These are phyloP conservation scores for Pantherophis vulpinus DNA, from an alignment of 2,797 vertebrate genomes.

Conservation along the genomic window DNA sequence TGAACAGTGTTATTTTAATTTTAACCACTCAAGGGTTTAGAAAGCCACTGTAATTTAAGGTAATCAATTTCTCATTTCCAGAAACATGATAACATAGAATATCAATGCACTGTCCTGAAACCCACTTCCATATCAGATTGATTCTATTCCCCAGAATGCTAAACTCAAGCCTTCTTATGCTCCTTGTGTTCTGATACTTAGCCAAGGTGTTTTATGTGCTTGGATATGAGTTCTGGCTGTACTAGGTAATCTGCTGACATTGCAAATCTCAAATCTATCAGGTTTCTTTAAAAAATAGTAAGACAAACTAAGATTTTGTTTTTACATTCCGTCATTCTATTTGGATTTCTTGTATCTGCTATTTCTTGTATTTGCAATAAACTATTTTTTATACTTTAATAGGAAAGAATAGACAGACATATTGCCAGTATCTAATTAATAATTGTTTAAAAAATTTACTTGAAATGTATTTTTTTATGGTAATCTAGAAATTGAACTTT, in stretches of 20 bases:
- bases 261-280: neutral
- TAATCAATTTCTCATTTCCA: slow-evolving; percentile 68
- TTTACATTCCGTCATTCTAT: neutral
- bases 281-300: neutral
- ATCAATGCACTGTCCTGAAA: slow-evolving; percentile 45
- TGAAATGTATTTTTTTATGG: neutral
- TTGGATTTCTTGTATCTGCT: neutral
- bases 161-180: slow-evolving; percentile 22
- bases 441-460: neutral
- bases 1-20: slow-evolving; percentile 70
- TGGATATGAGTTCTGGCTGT: neutral
- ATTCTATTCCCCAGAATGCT: slow-evolving; percentile 56
- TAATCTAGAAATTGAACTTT: neutral
- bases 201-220: neutral
- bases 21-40: slow-evolving; percentile 64
- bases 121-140: slow-evolving; percentile 34
- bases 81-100: slow-evolving; percentile 57
- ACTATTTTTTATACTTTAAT: neutral
- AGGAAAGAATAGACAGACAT: neutral
- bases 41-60: slow-evolving; percentile 65
- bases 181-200: slow-evolving; percentile 15
- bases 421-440: neutral
- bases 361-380: neutral
- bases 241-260: neutral
- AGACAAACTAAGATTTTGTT: neutral